These are phyloP conservation scores for Octodonta nipae DNA, from an alignment of 2,888 invertebrate species.

Conservation along the genomic window DNA sequence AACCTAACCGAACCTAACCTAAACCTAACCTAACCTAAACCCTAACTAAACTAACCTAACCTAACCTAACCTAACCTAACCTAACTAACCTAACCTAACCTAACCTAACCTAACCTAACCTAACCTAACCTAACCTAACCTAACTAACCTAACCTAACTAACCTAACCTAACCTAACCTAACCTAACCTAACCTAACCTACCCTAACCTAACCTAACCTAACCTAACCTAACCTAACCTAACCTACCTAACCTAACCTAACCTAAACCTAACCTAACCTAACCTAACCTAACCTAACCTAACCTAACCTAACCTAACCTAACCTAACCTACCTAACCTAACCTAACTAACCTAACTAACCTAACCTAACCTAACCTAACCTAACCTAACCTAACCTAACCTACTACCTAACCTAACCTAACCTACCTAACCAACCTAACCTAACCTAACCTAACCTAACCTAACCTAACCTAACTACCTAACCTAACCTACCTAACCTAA, in stretches of 20 bases:
- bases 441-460: conserved; percentile 8
- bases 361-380: conserved; percentile 7
- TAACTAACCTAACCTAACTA: conserved; percentile 12
- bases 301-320: conserved; percentile 7
- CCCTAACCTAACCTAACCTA: conserved; percentile 6
- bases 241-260: conserved; percentile 3
- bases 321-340: conserved; percentile 8
- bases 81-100: conserved; percentile 13
- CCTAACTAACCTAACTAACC: conserved; percentile 7
- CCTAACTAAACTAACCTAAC: conserved; percentile 14
- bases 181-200: conserved; percentile 17
- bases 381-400: conserved; percentile 8
- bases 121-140: conserved; percentile 15
- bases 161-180: conserved; percentile 14
- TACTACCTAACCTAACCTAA: conserved; percentile 9
- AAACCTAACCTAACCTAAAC: conserved; percentile 11
- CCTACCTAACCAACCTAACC: conserved; percentile 10
- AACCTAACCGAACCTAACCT: conserved; percentile 11
- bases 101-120: conserved; percentile 12
- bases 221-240: conserved; percentile 7
- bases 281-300: conserved; percentile 7
- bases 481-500: conserved; percentile 8
- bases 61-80: conserved; percentile 13
- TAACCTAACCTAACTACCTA: conserved; percentile 9
- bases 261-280: conserved; percentile 6